Conservation (phyloP, 2,888 invertebrate genomes). For the Alviniconcha strummeri region DNA sequence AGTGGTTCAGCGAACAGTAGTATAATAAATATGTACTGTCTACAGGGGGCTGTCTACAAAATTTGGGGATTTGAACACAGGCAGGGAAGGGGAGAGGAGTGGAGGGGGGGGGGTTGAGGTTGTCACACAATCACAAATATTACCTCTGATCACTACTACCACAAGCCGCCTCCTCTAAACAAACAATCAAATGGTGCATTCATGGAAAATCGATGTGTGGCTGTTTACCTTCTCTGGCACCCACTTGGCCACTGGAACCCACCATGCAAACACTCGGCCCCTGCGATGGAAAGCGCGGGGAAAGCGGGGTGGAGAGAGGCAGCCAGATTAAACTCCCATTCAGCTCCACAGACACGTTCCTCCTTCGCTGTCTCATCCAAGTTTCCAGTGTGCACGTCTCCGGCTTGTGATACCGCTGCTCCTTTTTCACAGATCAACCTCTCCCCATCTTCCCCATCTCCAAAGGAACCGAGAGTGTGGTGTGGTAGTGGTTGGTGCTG, state of each 20-base stretch:
- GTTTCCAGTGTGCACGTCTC: background rate
- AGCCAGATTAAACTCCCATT: constrained; percentile 17
- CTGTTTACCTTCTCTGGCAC: constrained; percentile 26
- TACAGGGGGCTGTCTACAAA: background rate
- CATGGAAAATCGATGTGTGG: constrained; percentile 19
- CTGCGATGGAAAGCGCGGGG: background rate
- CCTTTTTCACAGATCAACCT: background rate
- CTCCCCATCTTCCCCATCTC: background rate
- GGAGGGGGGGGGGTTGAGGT: background rate
- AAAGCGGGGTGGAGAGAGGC: background rate
- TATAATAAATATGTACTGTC: background rate
- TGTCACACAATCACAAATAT: constrained; percentile 7
- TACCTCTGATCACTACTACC: constrained; percentile 13
- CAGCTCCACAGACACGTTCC: background rate
- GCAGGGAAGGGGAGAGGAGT: background rate
- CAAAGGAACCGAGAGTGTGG: background rate
- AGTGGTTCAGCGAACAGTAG: too few species aligned
- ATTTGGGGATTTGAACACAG: background rate
- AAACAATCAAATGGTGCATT: constrained; percentile 24
- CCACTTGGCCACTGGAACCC: constrained; percentile 15
- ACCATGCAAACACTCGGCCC: constrained; percentile 10
- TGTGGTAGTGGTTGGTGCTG: too few species aligned
- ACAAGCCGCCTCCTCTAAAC: constrained; percentile 10
- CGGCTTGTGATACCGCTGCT: background rate
- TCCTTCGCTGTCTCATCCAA: background rate